Evolutionary conservation across 2,888 invertebrate genomes (phyloP).

Genomic region (Himalopsyche kuldschensis): DNA sequence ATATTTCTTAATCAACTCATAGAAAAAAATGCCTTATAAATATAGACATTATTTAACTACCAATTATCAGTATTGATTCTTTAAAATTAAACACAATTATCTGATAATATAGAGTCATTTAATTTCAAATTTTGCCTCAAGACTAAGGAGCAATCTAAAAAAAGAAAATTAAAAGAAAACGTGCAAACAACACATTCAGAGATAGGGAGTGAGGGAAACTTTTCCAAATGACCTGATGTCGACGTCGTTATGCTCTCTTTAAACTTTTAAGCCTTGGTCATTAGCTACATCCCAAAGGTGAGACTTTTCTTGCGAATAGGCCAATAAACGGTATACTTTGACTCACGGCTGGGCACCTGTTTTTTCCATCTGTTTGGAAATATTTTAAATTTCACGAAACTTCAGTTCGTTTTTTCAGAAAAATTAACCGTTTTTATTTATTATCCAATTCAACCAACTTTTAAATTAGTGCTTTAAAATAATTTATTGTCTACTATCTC

Average conservation of each 20-base stretch:
- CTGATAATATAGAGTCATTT: too few species aligned
- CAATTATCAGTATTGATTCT: too few species aligned
- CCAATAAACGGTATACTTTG: background rate
- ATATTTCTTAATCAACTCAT: too few species aligned
- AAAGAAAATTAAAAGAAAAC: background rate
- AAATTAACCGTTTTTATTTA: too few species aligned
- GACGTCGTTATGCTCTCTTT: slow-evolving; percentile 37
- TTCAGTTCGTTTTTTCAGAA: too few species aligned
- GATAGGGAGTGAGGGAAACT: background rate
- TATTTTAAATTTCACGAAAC: background rate
- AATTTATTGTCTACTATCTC: too few species aligned
- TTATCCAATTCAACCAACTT: too few species aligned
- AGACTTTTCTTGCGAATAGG: background rate
- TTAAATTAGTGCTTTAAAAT: too few species aligned
- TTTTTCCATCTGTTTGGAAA: background rate
- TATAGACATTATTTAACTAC: too few species aligned
- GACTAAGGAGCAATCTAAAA: background rate
- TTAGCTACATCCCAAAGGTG: slow-evolving; percentile 36
- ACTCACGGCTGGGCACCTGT: background rate
- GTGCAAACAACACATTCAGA: background rate
- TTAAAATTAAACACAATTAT: too few species aligned
- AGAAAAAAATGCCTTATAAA: too few species aligned
- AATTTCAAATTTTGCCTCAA: background rate
- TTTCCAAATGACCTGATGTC: slow-evolving; percentile 33
- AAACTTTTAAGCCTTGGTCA: slow-evolving; percentile 38